Base-by-base conservation (phyloP, 1,140 invertebrate genomes). In the Drosophila punjabiensis region DNA sequence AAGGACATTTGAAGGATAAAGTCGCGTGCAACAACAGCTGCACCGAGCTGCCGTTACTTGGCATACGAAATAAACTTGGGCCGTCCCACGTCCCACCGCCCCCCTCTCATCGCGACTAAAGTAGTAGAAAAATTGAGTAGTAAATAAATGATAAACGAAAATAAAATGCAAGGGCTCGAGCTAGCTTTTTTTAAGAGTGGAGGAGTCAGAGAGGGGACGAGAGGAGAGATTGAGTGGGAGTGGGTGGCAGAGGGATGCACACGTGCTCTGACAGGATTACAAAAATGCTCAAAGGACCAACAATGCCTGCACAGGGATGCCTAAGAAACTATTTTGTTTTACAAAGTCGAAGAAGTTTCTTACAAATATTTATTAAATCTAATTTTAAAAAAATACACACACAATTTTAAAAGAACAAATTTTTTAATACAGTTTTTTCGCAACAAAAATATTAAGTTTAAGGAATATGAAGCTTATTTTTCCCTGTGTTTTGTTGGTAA, bases 1-100 rank as follows among this genome's bases (percentile, higher is more conserved):
- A 91, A 91, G 87, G 87, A 91, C 87, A 91, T 91, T 87, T 91
- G 87, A 91, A 91, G 87, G 87, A 91, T 91, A 91, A 91, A 90
- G 80, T 90, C 87, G 87, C 87, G 87, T 86, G 87, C 76, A 90
- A 64, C 63, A 71, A 63, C 79, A 68, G 60, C 70, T 87, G 83
- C 81, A 65, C 84, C 63, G 78, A 89, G 85, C 85, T 89, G 85
- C 85, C 85, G 78, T 88, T 88, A 88, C 85, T 88, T 88, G 85
- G 85, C 85, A 88, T 88, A 88, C 85, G 81, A 88, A 88, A 88
- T 88, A 83, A 88, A 89, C 85, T 89, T 69, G 68, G 50, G 84
- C 84, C 84, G 45, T 47, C 45, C 45, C 45, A 24, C 18, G 6
- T 18, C 45, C 20, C 76, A 30, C 47, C 30, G 8, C 4, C 16